phyloP scores from a whole-genome alignment of 2,888 invertebrate species.

The Drosophila acutilabella region DNA sequence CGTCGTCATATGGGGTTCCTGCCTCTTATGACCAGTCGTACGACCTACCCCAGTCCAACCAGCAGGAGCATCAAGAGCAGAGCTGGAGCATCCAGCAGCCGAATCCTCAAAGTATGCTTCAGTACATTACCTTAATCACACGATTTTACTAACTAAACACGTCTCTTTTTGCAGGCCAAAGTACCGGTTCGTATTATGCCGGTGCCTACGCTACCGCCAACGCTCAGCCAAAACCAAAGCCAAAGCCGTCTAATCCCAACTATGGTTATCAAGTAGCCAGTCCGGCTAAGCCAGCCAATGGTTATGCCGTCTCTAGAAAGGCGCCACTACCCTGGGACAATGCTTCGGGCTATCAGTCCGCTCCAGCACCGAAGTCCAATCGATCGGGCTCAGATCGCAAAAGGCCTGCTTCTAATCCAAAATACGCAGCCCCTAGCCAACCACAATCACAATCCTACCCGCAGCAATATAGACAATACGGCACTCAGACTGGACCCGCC shows the following conservation, averaged over 20 bases:
- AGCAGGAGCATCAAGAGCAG: slow-evolving; percentile 33
- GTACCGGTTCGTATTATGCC: slow-evolving; percentile 11
- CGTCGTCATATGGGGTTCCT: neutral
- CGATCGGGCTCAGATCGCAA: neutral
- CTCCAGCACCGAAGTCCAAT: neutral
- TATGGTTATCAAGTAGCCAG: slow-evolving; percentile 4
- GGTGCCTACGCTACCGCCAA: slow-evolving; percentile 30
- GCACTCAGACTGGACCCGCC: slow-evolving; percentile 1
- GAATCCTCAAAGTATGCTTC: slow-evolving; percentile 36
- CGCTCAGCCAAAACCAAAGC: slow-evolving; percentile 16
- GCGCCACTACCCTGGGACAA: slow-evolving; percentile 63
- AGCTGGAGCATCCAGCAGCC: slow-evolving; percentile 40
- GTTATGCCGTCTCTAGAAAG: slow-evolving; percentile 40
- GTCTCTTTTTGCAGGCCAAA: slow-evolving; percentile 19
- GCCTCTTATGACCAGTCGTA: neutral
- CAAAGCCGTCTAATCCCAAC: slow-evolving; percentile 5
- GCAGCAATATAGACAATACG: slow-evolving; percentile 23
- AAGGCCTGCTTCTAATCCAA: slow-evolving; percentile 7
- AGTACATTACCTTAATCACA: neutral
- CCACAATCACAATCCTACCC: slow-evolving; percentile 12
- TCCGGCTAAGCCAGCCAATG: neutral
- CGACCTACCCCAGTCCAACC: neutral
- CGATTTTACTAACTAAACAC: neutral
- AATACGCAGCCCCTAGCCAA: slow-evolving; percentile 4
- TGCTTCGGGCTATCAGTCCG: slow-evolving; percentile 1